A percentile compares a stretch with the other conserved stretches of the same genome.
Evolutionary conservation across 1,140 invertebrate species (phyloP).

Genomic region (Sinonovacula constricta): DNA sequence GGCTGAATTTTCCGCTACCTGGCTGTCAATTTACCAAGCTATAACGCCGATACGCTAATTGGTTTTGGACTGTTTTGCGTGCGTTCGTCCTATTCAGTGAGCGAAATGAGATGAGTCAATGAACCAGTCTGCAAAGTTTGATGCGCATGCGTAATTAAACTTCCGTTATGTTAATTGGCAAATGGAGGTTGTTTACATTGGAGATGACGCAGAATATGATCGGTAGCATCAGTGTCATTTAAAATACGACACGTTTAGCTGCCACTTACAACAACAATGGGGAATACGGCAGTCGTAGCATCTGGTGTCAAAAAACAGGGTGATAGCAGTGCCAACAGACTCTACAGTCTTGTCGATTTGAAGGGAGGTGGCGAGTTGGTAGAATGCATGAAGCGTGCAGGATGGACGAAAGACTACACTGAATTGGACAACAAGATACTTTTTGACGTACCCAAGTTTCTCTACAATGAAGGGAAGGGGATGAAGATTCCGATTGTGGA

Average conservation of each 20-base stretch:
- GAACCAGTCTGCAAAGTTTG: slow-evolving; percentile 14
- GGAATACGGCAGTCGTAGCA: slow-evolving; percentile 70
- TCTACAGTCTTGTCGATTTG: slow-evolving; percentile 76
- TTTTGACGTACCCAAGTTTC: slow-evolving; percentile 93
- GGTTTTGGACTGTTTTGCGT: too few species aligned
- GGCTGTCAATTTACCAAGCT: slow-evolving; percentile 38
- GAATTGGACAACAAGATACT: slow-evolving; percentile 79
- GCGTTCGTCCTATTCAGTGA: too few species aligned
- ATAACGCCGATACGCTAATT: slow-evolving; percentile 28
- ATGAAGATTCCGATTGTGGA: slow-evolving; percentile 92
- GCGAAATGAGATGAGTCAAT: too few species aligned
- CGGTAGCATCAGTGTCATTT: too few species aligned
- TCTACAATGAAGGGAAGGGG: slow-evolving; percentile 95
- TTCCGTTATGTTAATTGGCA: slow-evolving; percentile 52
- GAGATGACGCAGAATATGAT: slow-evolving; percentile 44
- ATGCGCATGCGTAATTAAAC: slow-evolving; percentile 40
- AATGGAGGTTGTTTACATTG: slow-evolving; percentile 56
- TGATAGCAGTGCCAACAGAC: slow-evolving; percentile 59
- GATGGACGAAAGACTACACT: slow-evolving; percentile 81
- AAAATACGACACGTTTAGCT: neutral
- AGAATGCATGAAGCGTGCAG: slow-evolving; percentile 91
- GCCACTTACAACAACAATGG: slow-evolving; percentile 54
- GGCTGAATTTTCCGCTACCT: slow-evolving; percentile 18
- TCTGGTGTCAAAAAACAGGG: slow-evolving; percentile 74
- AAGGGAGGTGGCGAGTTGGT: slow-evolving; percentile 92